Percentiles rank a stretch among this genome's conserved stretches.
phyloP scores from a whole-genome alignment of 1,140 invertebrate genomes.

The Dendrolimus punctatus region DNA sequence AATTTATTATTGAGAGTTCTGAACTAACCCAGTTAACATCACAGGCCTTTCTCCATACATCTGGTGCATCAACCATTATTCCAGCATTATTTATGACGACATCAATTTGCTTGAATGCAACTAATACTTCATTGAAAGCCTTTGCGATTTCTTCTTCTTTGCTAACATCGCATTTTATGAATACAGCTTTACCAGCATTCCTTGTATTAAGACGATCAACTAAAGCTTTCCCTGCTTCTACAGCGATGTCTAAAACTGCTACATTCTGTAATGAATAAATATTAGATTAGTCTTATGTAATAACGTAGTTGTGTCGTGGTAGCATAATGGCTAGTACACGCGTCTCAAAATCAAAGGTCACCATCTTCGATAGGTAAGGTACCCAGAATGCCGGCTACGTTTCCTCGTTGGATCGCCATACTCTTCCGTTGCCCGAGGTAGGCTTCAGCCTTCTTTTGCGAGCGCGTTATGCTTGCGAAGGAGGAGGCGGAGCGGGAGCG shows the following conservation, averaged over 20 bases:
- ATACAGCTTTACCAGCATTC: slow-evolving; percentile 29
- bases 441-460: no score
- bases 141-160: slow-evolving; percentile 73
- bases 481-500: no score
- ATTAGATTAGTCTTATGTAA: no score
- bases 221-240: slow-evolving; percentile 23
- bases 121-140: slow-evolving; percentile 73
- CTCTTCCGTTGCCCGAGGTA: no score
- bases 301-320: no score
- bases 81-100: slow-evolving; percentile 80
- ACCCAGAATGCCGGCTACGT: no score
- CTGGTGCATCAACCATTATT: slow-evolving; percentile 36
- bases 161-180: slow-evolving; percentile 76
- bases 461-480: no score
- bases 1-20: not conserved
- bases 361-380: no score
- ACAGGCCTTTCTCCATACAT: slow-evolving; percentile 30
- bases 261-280: slow-evolving; percentile 28
- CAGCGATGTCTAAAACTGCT: slow-evolving; percentile 41
- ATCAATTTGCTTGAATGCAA: slow-evolving; percentile 72
- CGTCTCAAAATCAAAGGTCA: no score
- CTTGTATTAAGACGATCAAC: slow-evolving; percentile 22
- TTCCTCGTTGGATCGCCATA: no score
- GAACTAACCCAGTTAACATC: slow-evolving; percentile 42
- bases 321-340: no score